A percentile compares a stretch with the other conserved stretches of the same genome.
phyloP scores from a whole-genome alignment of 1,140 invertebrate species.

The Bombus terrestris region DNA sequence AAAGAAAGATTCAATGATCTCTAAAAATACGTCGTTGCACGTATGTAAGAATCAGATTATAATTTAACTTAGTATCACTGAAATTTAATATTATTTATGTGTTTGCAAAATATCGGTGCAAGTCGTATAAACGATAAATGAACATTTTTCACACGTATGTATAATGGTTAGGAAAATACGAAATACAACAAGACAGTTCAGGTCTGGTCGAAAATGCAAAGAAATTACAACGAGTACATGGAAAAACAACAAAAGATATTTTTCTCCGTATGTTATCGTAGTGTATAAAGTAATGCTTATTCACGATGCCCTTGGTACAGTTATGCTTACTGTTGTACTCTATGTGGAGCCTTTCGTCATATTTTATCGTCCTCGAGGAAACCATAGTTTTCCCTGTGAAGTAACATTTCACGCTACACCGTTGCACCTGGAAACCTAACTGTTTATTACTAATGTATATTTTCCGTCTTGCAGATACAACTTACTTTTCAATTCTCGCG shows the following conservation, averaged over 20 bases:
- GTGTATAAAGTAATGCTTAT: constrained; percentile 9
- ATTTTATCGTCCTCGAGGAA: neutral
- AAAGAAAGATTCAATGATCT: too few species aligned
- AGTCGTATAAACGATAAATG: neutral
- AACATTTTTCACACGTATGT: neutral
- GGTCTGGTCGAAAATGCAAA: neutral
- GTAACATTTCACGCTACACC: too few species aligned
- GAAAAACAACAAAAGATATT: neutral
- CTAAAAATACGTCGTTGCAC: neutral
- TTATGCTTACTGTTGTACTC: constrained; percentile 7
- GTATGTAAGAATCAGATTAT: neutral
- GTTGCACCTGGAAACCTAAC: neutral
- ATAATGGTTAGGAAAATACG: neutral
- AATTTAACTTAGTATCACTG: neutral
- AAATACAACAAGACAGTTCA: too few species aligned
- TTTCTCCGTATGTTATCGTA: neutral
- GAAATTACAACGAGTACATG: neutral
- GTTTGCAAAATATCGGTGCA: neutral
- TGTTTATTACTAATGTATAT: neutral
- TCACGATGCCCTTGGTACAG: neutral
- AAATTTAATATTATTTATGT: neutral
- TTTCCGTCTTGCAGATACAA: neutral
- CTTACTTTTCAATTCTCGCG: neutral
- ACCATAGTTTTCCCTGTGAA: neutral
- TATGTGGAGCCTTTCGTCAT: neutral